Evolutionary conservation across 2,888 invertebrate species (phyloP).

Genomic region (Encarsia formosa): DNA sequence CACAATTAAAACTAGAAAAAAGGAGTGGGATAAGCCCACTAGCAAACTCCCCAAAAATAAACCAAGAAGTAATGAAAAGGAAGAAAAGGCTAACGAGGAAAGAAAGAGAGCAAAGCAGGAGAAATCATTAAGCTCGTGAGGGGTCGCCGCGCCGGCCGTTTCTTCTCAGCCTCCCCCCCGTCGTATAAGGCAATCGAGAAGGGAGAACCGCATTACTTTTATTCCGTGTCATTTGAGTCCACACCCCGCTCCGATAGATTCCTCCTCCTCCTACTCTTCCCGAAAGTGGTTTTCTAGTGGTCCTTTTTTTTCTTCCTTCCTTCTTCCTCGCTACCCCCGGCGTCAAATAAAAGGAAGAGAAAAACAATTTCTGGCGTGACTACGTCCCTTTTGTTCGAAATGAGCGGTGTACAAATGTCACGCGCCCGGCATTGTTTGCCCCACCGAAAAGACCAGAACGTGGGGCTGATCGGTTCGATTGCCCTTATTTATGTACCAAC

Average conservation of each 20-base stretch:
- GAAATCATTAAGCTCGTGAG: slow-evolving; percentile 18
- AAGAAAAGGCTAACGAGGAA: neutral
- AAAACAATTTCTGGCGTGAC: slow-evolving; percentile 25
- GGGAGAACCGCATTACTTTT: slow-evolving; percentile 39
- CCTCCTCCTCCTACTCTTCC: slow-evolving; percentile 39
- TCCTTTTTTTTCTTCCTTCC: slow-evolving; percentile 3
- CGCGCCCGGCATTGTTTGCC: slow-evolving; percentile 23
- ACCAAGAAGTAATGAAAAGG: neutral
- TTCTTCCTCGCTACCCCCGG: neutral
- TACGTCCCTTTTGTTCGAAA: slow-evolving; percentile 26
- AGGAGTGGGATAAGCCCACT: too few relatives aligned
- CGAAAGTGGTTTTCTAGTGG: slow-evolving; percentile 43
- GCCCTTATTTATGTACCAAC: too few relatives aligned
- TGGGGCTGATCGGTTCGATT: too few relatives aligned
- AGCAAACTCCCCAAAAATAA: neutral
- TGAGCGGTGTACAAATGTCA: slow-evolving; percentile 28
- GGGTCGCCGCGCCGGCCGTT: neutral
- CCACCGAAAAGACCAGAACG: too few relatives aligned
- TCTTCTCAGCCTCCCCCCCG: neutral
- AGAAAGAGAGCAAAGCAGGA: slow-evolving; percentile 8
- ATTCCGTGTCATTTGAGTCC: slow-evolving; percentile 52
- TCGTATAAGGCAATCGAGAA: too few relatives aligned
- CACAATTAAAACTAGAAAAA: neutral
- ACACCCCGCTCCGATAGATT: slow-evolving; percentile 49
- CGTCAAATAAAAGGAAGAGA: neutral